A percentile compares a stretch with the other conserved stretches of the same genome.
phyloP scores from a whole-genome alignment of 1,140 invertebrate species.

The Zaprionus camerounensis region DNA sequence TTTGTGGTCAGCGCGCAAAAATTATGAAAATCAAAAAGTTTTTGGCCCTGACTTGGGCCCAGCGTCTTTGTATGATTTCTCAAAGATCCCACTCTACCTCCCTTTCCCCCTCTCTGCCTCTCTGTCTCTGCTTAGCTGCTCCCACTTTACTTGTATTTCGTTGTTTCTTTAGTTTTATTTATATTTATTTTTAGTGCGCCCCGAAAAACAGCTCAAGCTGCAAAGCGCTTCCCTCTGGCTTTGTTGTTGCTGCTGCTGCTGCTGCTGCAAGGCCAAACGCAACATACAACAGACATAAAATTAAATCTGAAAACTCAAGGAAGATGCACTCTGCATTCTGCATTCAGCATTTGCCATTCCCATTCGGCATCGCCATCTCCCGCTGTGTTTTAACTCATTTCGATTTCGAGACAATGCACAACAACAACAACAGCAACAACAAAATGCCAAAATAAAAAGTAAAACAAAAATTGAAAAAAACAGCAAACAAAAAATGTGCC shows the following conservation, averaged over 20 bases:
- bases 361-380: constrained; percentile 39
- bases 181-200: constrained; percentile 72
- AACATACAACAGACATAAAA: constrained; percentile 79
- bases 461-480: constrained; percentile 3
- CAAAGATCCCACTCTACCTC: neutral
- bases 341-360: constrained; percentile 41
- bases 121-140: neutral
- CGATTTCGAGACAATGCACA: constrained; percentile 50
- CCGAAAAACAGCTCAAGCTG: constrained; percentile 49
- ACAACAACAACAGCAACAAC: constrained; percentile 16
- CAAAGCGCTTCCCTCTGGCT: constrained; percentile 8
- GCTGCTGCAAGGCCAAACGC: constrained; percentile 66
- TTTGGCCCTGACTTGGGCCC: constrained; percentile 47
- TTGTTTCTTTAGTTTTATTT: constrained; percentile 56
- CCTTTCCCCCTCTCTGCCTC: constrained; percentile 15
- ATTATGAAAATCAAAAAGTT: constrained; percentile 80
- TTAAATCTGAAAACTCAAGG: constrained; percentile 66
- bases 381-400: constrained; percentile 60
- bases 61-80: constrained; percentile 75
- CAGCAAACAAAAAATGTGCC: constrained; percentile 25
- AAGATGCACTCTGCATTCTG: constrained; percentile 59
- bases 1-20: constrained; percentile 79
- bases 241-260: constrained; percentile 7
- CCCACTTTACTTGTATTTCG: constrained; percentile 54
- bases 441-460: neutral